Conservation (phyloP, 1,140 invertebrate species). For the Papilio dardanus region DNA sequence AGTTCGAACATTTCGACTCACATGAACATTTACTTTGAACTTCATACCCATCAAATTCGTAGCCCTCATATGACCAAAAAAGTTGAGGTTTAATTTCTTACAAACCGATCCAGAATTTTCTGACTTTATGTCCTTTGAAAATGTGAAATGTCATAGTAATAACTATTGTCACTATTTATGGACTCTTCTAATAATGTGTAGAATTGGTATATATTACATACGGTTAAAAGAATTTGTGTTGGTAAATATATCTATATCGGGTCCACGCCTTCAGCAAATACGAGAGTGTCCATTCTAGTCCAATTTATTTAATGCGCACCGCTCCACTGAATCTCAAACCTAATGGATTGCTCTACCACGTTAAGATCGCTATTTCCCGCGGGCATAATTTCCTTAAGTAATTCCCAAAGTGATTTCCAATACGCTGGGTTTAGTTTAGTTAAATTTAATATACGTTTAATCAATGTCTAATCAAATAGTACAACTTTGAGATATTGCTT, state of each 20-base stretch:
- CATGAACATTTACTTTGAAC: too few relatives aligned
- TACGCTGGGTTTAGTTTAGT: background rate
- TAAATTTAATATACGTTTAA: background rate
- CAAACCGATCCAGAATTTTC: too few relatives aligned
- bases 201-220: background rate
- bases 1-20: too few relatives aligned
- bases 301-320: slow-evolving; percentile 29
- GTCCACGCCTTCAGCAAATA: slow-evolving; percentile 22
- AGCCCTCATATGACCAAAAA: too few relatives aligned
- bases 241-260: background rate
- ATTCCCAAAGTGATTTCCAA: background rate
- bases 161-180: too few relatives aligned
- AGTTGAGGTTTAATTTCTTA: too few relatives aligned
- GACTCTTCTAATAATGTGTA: too few relatives aligned
- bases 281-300: slow-evolving; percentile 14
- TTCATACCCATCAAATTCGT: too few relatives aligned
- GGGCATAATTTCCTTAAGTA: slow-evolving; percentile 17
- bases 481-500: too few relatives aligned
- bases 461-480: background rate
- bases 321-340: slow-evolving; percentile 4
- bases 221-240: background rate
- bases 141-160: too few relatives aligned
- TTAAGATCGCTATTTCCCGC: slow-evolving; percentile 30
- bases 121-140: too few relatives aligned
- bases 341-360: slow-evolving; percentile 23